Conservation (phyloP, 2,797 vertebrate species). For the Pelodytes ibericus region DNA sequence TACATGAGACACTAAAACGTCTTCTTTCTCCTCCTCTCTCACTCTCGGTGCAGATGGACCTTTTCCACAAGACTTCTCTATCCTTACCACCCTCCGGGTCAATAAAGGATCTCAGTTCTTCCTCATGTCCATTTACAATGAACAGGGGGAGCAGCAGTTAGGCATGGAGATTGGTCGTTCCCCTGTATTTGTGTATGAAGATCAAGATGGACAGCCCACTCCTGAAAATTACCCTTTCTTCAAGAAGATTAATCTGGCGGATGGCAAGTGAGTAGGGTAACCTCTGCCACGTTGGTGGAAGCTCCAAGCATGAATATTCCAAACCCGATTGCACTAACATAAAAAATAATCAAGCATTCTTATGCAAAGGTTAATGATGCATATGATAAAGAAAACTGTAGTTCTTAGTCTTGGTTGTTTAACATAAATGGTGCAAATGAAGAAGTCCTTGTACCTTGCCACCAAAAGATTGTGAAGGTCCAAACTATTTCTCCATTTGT, state of each 20-base stretch:
- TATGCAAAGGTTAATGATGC: too few relatives aligned
- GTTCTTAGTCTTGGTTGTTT: too few relatives aligned
- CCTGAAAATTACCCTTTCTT: slow-evolving; percentile 81
- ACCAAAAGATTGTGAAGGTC: too few relatives aligned
- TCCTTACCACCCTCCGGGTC: slow-evolving; percentile 82
- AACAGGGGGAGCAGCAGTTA: slow-evolving; percentile 81
- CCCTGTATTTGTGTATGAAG: slow-evolving; percentile 81
- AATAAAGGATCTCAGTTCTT: slow-evolving; percentile 79
- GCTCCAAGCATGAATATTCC: too few relatives aligned
- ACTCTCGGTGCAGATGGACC: slow-evolving; percentile 67
- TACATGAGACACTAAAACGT: not conserved
- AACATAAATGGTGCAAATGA: too few relatives aligned
- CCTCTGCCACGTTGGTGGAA: not conserved
- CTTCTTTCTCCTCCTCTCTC: not conserved
- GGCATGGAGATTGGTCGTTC: slow-evolving; percentile 83
- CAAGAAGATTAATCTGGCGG: slow-evolving; percentile 80
- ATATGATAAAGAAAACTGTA: too few relatives aligned
- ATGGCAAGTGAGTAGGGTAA: slow-evolving; percentile 82
- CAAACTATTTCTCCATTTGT: too few relatives aligned
- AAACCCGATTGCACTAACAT: too few relatives aligned
- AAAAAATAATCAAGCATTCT: too few relatives aligned
- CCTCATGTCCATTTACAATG: slow-evolving; percentile 84
- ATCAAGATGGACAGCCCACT: slow-evolving; percentile 76
- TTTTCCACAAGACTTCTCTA: slow-evolving; percentile 86
- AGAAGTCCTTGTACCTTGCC: too few relatives aligned